phyloP scores from a whole-genome alignment of 2,797 vertebrate species.

The Lates japonicus region DNA sequence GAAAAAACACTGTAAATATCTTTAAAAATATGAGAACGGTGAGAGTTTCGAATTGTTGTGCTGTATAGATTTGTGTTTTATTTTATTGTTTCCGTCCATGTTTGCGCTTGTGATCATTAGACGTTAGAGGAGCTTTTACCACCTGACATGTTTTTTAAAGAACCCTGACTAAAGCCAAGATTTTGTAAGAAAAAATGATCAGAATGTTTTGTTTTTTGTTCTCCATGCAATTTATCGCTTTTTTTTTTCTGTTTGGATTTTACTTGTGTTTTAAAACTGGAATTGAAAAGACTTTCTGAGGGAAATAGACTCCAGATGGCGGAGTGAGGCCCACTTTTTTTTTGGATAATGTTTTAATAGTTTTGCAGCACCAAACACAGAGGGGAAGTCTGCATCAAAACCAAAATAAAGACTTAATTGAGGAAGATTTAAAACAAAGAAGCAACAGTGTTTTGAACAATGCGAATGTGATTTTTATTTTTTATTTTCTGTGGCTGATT shows the following conservation, averaged over 20 bases:
- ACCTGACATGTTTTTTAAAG: constrained; percentile 9
- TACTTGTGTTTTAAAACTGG: not conserved
- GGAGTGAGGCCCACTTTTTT: constrained; percentile 17
- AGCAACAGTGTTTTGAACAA: constrained; percentile 8
- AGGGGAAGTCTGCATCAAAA: constrained; percentile 53
- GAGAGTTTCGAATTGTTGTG: constrained; percentile 28
- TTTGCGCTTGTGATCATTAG: constrained; percentile 44
- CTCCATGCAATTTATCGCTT: constrained; percentile 4
- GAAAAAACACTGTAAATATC: constrained; percentile 20
- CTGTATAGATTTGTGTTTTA: constrained; percentile 36
- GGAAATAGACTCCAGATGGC: not conserved
- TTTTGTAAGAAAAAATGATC: constrained; percentile 21
- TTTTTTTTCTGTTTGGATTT: constrained; percentile 4
- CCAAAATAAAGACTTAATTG: constrained; percentile 57
- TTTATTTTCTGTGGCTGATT: not conserved
- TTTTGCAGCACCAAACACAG: constrained; percentile 52
- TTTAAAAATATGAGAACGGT: not conserved
- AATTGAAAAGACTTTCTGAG: not conserved
- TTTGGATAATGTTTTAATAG: constrained; percentile 51
- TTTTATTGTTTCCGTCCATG: constrained; percentile 35
- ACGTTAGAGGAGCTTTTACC: constrained; percentile 29
- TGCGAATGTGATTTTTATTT: not conserved
- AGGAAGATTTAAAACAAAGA: not conserved
- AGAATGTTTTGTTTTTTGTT: constrained; percentile 24
- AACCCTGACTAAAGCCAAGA: constrained; percentile 7